Percentiles rank a stretch among this genome's conserved stretches.
These are phyloP conservation scores for Drosophila helvetica DNA, from an alignment of 2,888 invertebrate species.

Conservation along the genomic window DNA sequence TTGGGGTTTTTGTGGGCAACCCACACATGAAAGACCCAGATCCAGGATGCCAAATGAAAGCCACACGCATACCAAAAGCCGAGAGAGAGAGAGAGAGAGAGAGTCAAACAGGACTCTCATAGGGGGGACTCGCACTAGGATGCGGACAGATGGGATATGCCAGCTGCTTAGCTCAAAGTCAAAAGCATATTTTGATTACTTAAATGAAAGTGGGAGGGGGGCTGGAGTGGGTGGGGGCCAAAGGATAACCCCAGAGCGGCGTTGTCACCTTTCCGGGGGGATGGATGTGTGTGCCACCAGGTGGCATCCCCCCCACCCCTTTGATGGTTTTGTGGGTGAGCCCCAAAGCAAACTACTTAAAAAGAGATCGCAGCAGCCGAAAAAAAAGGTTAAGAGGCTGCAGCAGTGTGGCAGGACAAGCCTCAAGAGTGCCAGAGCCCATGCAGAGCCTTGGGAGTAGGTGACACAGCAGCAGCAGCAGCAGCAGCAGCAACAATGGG, in stretches of 20 bases:
- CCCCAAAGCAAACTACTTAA: conserved; percentile 76
- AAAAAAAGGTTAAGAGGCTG: conserved; percentile 67
- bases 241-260: conserved; percentile 54
- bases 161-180: conserved; percentile 75
- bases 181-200: conserved; percentile 80
- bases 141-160: conserved; percentile 16
- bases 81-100: conserved; percentile 28
- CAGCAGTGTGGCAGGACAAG: conserved; percentile 36
- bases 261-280: conserved; percentile 66
- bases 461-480: conserved; percentile 54
- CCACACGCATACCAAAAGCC: conserved; percentile 46
- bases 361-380: conserved; percentile 66
- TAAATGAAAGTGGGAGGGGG: conserved; percentile 70
- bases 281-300: not conserved
- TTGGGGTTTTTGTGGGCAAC: conserved; percentile 72
- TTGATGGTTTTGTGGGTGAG: conserved; percentile 34
- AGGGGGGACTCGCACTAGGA: not conserved
- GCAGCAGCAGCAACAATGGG: conserved; percentile 15
- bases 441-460: conserved; percentile 32
- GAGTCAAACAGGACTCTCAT: not conserved
- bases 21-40: conserved; percentile 20
- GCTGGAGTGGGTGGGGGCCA: conserved; percentile 29
- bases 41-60: conserved; percentile 39
- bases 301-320: conserved; percentile 1
- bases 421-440: conserved; percentile 30